Conservation (phyloP, 2,113 vertebrate species). For the Bubo scandiacus region DNA sequence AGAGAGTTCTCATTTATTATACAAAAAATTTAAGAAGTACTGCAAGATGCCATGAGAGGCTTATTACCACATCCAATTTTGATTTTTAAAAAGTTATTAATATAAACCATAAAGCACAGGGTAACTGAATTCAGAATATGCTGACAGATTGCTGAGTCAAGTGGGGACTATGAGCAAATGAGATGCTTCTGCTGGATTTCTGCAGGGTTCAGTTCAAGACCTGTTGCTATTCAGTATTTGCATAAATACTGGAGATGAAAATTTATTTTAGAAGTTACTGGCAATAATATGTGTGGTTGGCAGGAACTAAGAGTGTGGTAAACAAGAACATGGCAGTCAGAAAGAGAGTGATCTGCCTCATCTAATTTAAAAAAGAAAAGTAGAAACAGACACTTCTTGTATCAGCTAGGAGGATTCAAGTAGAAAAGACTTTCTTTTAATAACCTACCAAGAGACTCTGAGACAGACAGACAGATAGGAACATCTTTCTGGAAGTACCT, state of each 20-base stretch:
- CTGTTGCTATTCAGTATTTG: neutral
- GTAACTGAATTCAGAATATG: neutral
- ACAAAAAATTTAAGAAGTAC: neutral
- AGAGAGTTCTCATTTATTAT: neutral
- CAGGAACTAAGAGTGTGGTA: neutral
- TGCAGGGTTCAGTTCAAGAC: neutral
- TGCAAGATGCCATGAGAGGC: neutral
- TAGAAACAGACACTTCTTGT: neutral
- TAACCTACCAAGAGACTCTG: neutral
- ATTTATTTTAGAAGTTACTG: neutral
- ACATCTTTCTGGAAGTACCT: neutral
- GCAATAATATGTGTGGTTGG: neutral
- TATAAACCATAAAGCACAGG: neutral
- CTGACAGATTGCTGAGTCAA: neutral
- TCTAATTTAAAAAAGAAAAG: neutral
- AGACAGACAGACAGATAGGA: neutral
- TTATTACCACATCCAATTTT: neutral
- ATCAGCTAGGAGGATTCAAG: neutral
- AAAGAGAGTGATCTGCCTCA: neutral
- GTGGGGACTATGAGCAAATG: neutral
- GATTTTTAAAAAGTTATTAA: neutral
- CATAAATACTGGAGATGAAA: neutral
- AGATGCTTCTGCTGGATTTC: neutral
- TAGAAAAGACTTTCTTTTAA: neutral
- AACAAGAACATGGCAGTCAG: neutral